phyloP scores from a whole-genome alignment of 2,113 vertebrate genomes.

The Hepsetus odoe region DNA sequence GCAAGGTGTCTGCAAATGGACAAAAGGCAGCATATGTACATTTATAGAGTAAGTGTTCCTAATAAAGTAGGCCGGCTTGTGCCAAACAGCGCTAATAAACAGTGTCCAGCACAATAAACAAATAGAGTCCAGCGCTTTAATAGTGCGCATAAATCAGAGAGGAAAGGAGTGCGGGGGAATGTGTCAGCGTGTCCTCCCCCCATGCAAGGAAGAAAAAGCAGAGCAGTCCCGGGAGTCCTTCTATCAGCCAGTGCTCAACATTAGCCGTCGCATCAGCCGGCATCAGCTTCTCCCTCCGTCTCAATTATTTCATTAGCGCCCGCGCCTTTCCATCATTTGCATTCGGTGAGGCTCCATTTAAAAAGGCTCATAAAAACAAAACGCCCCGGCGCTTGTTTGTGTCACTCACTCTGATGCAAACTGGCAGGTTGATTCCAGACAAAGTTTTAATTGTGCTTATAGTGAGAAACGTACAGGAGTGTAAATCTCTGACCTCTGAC shows the following conservation, averaged over 20 bases:
- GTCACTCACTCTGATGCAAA: slow-evolving; percentile 60
- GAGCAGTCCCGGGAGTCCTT: slow-evolving; percentile 17
- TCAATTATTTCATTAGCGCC: slow-evolving; percentile 59
- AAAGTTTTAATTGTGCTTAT: slow-evolving; percentile 51
- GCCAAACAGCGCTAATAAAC: slow-evolving; percentile 36
- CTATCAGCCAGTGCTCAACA: slow-evolving; percentile 36
- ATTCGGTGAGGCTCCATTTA: slow-evolving; percentile 48
- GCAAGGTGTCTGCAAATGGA: not conserved
- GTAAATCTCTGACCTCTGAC: not conserved
- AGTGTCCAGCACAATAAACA: slow-evolving; percentile 6
- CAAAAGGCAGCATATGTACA: not conserved
- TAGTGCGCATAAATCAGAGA: slow-evolving; percentile 39
- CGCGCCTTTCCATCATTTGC: slow-evolving; percentile 51
- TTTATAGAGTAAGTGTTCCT: not conserved
- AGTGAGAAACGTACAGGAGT: slow-evolving; percentile 2
- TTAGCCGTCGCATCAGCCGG: slow-evolving; percentile 49
- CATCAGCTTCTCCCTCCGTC: slow-evolving; percentile 56
- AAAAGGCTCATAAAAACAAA: slow-evolving; percentile 49
- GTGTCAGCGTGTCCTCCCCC: not conserved
- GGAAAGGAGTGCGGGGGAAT: slow-evolving; percentile 15
- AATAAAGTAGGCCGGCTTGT: not conserved
- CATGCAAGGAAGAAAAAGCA: not conserved
- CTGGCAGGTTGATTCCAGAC: slow-evolving; percentile 53
- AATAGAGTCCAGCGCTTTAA: not conserved
- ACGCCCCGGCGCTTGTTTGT: slow-evolving; percentile 50